Evolutionary conservation across 2,888 invertebrate genomes (phyloP), one percentile per base, ranked within the genome.

Genomic region (Diaphora mendica): DNA sequence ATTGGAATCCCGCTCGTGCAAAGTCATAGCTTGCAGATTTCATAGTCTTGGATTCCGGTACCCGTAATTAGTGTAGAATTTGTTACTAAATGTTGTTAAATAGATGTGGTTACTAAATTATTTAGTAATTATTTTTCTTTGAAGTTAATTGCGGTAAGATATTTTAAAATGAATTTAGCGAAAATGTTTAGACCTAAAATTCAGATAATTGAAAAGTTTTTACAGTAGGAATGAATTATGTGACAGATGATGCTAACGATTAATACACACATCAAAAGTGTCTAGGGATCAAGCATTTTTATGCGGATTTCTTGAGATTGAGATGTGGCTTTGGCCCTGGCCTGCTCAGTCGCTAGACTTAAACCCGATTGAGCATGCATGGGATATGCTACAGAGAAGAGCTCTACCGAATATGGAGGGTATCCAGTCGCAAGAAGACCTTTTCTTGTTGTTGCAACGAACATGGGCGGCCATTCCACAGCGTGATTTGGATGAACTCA

Each of bases 1-100:
- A 86, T 86, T 85, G 75, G 76, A 75, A 75, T 79, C 79, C 70
- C 86, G 85, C 44, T 77, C 70, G 64, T 71, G 71, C 79, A 80
- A 84, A 84, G 77, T 81, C 75, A 79, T 74, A 13, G 68, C 79
- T 77, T 62, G 68, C 79, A 68, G 77, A 77, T 85, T 83, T 81
- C 75, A 75, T 78, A 77, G 72, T 48, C 74, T 74, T 75, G 66
- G 74, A 85, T 79, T 78, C 70, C 70, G 62, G 11, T 55, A 51
- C 35, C 20, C n/a, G 75, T 69, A 77, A 82, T 82, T 80, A 76
- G 59, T 73, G 51, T 76, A 77, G 76, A 82, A 82, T 82, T 82
- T 80, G 75, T 84, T 80, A 68, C 76, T 80, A 84, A 82, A 79
- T 67, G 76, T 39, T 71, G 75, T 65, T 77, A 76, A 78, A 82